Percentiles rank a stretch among this genome's conserved stretches.
Conservation (phyloP, 2,113 vertebrate genomes). For the Oenanthe oenanthe region DNA sequence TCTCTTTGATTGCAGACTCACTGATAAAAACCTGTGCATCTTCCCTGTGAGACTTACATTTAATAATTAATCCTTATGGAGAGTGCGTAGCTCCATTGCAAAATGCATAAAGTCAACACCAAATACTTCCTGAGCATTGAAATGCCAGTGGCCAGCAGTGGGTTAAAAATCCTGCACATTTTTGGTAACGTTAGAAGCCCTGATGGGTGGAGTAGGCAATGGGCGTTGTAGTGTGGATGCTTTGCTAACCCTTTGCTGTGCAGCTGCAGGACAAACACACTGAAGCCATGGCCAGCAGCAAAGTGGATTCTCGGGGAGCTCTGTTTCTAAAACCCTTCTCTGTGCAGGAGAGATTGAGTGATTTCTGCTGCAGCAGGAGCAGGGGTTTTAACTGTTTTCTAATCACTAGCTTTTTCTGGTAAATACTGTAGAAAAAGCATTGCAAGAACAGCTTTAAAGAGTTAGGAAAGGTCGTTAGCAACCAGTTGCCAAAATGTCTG, state of each 20-base stretch:
- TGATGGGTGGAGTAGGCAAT: slow-evolving; percentile 36
- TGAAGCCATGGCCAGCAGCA: slow-evolving; percentile 25
- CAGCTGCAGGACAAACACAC: slow-evolving; percentile 20
- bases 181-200: slow-evolving; percentile 7
- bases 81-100: background rate
- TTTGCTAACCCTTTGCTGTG: slow-evolving; percentile 61
- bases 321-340: slow-evolving; percentile 7
- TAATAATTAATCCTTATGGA: background rate
- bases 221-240: background rate
- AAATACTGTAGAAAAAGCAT: slow-evolving; percentile 14
- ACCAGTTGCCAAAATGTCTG: slow-evolving; percentile 41
- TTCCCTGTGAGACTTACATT: background rate
- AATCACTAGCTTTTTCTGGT: background rate
- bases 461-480: slow-evolving; percentile 31
- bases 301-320: background rate
- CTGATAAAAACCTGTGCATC: background rate
- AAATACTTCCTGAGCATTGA: background rate
- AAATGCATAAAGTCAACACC: background rate
- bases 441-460: slow-evolving; percentile 17
- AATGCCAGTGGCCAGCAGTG: background rate
- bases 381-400: slow-evolving; percentile 7
- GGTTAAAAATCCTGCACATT: slow-evolving; percentile 32
- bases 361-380: slow-evolving; percentile 1
- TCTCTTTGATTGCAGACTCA: background rate
- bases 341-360: background rate